These are phyloP conservation scores for Oophaga pumilio DNA, from an alignment of 2,113 vertebrate species.

Conservation along the genomic window DNA sequence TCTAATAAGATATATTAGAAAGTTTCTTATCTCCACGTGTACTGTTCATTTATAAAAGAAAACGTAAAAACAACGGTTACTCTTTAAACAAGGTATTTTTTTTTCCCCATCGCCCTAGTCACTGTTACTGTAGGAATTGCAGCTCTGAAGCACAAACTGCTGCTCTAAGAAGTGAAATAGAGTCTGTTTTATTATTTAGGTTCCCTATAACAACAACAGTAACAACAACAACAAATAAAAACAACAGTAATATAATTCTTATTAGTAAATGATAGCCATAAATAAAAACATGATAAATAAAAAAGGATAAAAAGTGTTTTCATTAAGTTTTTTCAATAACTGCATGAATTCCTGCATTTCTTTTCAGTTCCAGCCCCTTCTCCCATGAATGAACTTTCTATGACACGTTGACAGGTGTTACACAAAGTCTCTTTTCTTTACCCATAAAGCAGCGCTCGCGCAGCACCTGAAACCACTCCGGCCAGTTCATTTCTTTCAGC, in stretches of 20 bases:
- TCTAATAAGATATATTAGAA: too few species aligned
- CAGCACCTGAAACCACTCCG: slow-evolving; percentile 67
- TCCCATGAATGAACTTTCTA: slow-evolving; percentile 65
- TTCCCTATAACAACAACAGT: not conserved
- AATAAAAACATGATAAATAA: not conserved
- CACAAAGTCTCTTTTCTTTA: slow-evolving; percentile 66
- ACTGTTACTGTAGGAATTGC: too few species aligned
- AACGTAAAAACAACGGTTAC: too few species aligned
- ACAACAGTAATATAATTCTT: too few species aligned
- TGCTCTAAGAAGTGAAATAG: too few species aligned
- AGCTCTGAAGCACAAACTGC: too few species aligned
- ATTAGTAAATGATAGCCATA: too few species aligned
- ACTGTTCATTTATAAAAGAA: too few species aligned
- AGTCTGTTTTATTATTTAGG: not conserved
- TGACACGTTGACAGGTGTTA: slow-evolving; percentile 76
- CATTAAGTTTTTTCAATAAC: not conserved
- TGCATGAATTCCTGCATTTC: not conserved
- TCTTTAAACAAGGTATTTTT: too few species aligned
- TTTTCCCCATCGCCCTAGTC: too few species aligned
- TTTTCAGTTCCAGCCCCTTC: slow-evolving; percentile 42
- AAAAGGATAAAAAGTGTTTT: not conserved
- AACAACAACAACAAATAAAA: too few species aligned
- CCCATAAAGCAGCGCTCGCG: slow-evolving; percentile 67
- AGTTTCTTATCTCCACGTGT: too few species aligned
- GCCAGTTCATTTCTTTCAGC: slow-evolving; percentile 83